A percentile compares a stretch with the other conserved stretches of the same genome.
Conservation (phyloP, 2,113 vertebrate species). For the Rhadina sibilatrix region DNA sequence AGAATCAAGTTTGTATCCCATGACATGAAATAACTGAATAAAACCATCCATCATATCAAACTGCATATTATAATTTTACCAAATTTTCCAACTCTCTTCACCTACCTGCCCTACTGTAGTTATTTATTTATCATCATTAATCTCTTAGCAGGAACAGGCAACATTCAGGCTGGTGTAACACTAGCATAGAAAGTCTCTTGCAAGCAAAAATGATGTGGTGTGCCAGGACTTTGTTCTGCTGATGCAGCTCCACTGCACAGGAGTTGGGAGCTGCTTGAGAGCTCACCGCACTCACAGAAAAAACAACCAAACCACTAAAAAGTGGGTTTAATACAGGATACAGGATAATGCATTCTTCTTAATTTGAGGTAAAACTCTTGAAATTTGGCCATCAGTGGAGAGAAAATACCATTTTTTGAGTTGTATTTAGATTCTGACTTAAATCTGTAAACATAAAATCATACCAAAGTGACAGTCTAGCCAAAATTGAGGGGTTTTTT, state of each 20-base stretch:
- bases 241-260: not conserved
- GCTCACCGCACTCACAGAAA: not conserved
- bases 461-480: not conserved
- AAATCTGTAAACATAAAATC: not conserved
- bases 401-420: not conserved
- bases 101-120: not conserved
- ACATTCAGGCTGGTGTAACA: not conserved
- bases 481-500: not conserved
- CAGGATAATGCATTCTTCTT: not conserved
- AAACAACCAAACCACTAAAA: not conserved
- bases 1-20: not conserved
- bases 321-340: not conserved
- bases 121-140: not conserved
- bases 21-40: not conserved
- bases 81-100: not conserved
- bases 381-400: not conserved
- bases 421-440: not conserved
- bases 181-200: not conserved
- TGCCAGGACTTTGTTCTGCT: not conserved
- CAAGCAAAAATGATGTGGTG: not conserved
- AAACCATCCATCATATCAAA: not conserved
- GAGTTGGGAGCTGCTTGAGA: not conserved
- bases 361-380: not conserved
- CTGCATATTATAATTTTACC: not conserved
- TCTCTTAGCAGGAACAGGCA: not conserved